Percentiles rank a stretch among this genome's conserved stretches.
Evolutionary conservation across 2,113 vertebrate species (phyloP).

Genomic region (Nyctibius bracteatus): DNA sequence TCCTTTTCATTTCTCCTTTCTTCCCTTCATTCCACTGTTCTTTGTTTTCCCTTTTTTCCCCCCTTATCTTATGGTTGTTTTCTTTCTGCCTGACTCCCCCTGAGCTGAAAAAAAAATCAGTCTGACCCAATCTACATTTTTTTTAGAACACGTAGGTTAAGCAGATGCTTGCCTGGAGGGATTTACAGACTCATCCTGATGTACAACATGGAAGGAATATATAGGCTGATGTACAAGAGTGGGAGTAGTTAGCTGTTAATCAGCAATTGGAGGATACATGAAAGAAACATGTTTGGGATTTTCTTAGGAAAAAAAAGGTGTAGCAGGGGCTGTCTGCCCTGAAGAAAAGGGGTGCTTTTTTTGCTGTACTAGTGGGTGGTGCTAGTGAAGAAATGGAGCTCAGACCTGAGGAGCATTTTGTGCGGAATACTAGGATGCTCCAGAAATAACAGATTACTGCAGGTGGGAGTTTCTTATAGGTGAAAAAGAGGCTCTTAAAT

Average conservation of each 20-base stretch:
- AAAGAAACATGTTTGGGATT: background rate
- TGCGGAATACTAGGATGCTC: background rate
- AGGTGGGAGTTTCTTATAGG: background rate
- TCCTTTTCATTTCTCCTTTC: background rate
- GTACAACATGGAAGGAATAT: background rate
- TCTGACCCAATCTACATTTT: background rate
- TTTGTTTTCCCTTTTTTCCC: background rate
- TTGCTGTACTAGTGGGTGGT: background rate
- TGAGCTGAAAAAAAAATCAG: background rate
- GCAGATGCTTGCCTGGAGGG: conserved; percentile 47
- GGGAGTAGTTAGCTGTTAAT: conserved; percentile 28
- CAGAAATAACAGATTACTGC: background rate
- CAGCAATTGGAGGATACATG: background rate
- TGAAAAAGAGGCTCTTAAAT: background rate
- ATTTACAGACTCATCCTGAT: conserved; percentile 11
- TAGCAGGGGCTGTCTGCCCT: background rate
- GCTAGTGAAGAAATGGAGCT: background rate
- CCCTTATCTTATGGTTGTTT: background rate
- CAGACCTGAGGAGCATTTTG: background rate
- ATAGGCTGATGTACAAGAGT: background rate
- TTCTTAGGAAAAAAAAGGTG: background rate
- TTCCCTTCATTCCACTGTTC: background rate
- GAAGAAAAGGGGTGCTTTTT: background rate
- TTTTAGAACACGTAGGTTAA: conserved; percentile 7
- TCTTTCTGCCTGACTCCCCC: background rate